These are phyloP conservation scores for Propithecus perrieri DNA, from an alignment of 2,797 vertebrate genomes.

Conservation along the genomic window DNA sequence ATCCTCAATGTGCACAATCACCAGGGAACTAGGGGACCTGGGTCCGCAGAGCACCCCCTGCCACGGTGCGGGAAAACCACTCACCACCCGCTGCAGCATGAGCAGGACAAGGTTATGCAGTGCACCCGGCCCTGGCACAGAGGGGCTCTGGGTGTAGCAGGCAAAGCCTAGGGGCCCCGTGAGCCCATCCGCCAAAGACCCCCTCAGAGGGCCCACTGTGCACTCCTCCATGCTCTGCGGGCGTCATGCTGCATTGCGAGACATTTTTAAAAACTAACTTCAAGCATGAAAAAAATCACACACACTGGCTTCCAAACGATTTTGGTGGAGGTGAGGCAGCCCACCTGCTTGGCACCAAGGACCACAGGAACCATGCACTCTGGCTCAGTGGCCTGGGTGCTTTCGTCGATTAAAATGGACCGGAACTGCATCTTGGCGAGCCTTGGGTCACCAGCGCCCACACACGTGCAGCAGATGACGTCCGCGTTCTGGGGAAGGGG, in stretches of 20 bases:
- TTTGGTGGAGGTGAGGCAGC: not conserved
- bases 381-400: slow-evolving; percentile 98
- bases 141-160: not conserved
- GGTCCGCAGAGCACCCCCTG: not conserved
- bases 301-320: not conserved
- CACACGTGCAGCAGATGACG: slow-evolving; percentile 98
- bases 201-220: not conserved
- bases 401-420: slow-evolving; percentile 98
- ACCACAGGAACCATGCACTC: slow-evolving; percentile 99
- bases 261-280: not conserved
- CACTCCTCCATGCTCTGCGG: not conserved
- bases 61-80: not conserved
- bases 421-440: slow-evolving; percentile 99
- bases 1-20: accelerated
- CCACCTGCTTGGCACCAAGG: slow-evolving; percentile 96
- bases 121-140: too few species aligned
- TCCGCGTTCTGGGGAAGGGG: slow-evolving; percentile 92
- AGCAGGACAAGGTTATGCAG: not conserved
- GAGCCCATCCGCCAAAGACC: not conserved
- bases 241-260: not conserved
- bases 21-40: not conserved
- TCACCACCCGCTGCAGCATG: not conserved
- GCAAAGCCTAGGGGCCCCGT: not conserved
- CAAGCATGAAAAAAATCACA: not conserved
- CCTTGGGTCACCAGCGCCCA: slow-evolving; percentile 96